Conservation (phyloP, 2,797 vertebrate genomes). For the Peromyscus attwateri region DNA sequence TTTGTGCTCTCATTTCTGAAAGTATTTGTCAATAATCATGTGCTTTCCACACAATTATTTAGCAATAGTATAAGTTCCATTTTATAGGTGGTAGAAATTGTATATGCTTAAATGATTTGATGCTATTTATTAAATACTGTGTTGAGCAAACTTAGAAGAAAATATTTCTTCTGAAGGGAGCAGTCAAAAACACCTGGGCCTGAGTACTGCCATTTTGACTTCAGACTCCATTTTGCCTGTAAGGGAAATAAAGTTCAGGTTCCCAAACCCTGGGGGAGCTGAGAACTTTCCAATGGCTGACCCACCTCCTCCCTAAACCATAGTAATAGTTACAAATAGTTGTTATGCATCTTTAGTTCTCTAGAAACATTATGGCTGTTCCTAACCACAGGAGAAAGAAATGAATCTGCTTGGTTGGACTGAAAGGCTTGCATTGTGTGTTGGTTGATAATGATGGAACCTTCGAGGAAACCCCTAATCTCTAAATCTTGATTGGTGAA, state of each 20-base stretch:
- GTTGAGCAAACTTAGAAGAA: constrained; percentile 17
- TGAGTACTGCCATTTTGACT: background rate
- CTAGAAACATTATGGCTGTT: background rate
- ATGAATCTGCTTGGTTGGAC: background rate
- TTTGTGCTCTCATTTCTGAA: constrained; percentile 10
- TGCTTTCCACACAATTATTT: background rate
- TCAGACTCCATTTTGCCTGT: background rate
- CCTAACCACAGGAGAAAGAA: background rate
- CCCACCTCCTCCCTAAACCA: background rate
- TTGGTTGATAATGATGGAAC: background rate
- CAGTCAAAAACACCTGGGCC: background rate
- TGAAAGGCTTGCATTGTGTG: background rate
- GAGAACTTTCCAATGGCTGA: background rate
- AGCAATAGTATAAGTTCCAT: background rate
- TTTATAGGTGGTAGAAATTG: constrained; percentile 32
- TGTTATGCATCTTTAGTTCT: background rate
- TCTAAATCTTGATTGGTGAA: background rate
- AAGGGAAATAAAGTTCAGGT: background rate
- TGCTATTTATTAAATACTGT: constrained; percentile 4
- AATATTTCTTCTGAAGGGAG: background rate
- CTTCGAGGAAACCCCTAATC: background rate
- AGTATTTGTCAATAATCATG: constrained; percentile 17
- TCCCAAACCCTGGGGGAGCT: background rate
- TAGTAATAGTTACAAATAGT: background rate
- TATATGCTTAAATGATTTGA: constrained; percentile 21